Evolutionary conservation across 2,888 invertebrate species (phyloP).

Genomic region (Perizoma affinitatum): DNA sequence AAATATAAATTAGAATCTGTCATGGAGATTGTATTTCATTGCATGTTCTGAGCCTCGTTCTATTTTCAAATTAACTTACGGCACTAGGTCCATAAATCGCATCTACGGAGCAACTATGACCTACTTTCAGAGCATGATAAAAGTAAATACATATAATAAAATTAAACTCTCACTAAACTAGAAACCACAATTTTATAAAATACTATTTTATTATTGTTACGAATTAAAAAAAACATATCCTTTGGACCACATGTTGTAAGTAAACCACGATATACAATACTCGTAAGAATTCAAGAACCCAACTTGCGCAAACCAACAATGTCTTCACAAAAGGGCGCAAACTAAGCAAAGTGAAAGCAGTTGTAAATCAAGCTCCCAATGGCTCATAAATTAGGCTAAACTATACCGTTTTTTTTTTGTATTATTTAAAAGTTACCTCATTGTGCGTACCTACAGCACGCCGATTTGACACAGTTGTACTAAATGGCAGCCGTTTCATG

Average conservation of each 20-base stretch:
- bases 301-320: slow-evolving; percentile 35
- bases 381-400: slow-evolving; percentile 70
- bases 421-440: slow-evolving; percentile 47
- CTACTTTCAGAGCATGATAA: no score
- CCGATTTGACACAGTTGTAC: slow-evolving; percentile 53
- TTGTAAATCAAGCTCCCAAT: slow-evolving; percentile 62
- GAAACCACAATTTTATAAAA: no score
- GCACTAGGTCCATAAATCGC: no score
- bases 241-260: slow-evolving; percentile 16
- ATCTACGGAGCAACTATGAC: no score
- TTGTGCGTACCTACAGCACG: slow-evolving; percentile 45
- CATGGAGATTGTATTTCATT: no score
- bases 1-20: no score
- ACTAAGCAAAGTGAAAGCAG: slow-evolving; percentile 37
- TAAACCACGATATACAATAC: slow-evolving; percentile 17
- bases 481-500: slow-evolving; percentile 27
- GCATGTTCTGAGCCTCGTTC: no score
- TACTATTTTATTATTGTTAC: no score
- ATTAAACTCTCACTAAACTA: no score
- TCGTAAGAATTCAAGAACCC: slow-evolving; percentile 9
- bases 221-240: no score
- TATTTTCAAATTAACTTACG: no score
- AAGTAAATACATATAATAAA: no score
- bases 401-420: slow-evolving; percentile 65
- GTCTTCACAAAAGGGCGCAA: slow-evolving; percentile 35